Conservation (phyloP, 2,888 invertebrate species). For the Hirtodrosophila confusa region DNA sequence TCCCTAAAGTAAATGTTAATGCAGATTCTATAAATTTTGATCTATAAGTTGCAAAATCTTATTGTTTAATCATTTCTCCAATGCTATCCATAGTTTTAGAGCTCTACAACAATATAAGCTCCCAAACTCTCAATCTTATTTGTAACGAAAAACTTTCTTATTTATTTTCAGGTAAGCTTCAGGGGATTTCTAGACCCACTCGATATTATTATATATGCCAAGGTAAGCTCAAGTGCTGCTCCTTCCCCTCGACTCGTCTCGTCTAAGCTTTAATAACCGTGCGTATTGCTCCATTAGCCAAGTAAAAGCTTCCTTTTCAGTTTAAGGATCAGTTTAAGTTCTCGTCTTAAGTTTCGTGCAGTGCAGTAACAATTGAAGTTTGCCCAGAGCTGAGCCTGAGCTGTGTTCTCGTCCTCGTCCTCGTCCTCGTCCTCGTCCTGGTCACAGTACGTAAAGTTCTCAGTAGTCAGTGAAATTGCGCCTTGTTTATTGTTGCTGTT, state of each 20-base stretch:
- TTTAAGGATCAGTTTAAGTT: conserved; percentile 19
- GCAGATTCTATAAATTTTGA: too few relatives aligned
- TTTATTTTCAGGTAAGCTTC: conserved; percentile 40
- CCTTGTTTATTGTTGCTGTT: conserved; percentile 71
- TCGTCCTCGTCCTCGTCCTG: conserved; percentile 13
- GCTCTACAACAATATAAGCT: too few relatives aligned
- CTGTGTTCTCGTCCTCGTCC: conserved; percentile 3
- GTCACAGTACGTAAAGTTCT: conserved; percentile 79
- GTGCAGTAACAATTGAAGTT: conserved; percentile 37
- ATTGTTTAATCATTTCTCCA: too few relatives aligned
- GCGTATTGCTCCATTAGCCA: too few relatives aligned
- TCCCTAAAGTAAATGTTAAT: too few relatives aligned
- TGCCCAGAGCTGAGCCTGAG: conserved; percentile 6
- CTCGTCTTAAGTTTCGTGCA: conserved; percentile 23
- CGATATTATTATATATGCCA: too few relatives aligned
- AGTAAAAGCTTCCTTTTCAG: conserved; percentile 34
- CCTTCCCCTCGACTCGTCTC: background rate
- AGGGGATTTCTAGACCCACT: background rate
- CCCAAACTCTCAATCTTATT: too few relatives aligned
- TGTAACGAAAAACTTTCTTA: background rate
- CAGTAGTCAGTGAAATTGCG: conserved; percentile 78
- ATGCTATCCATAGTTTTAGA: too few relatives aligned
- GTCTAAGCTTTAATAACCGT: conserved; percentile 36
- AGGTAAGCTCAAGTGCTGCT: conserved; percentile 10
- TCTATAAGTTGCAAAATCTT: too few relatives aligned